Conservation (phyloP, 2,113 vertebrate genomes). For the Lagenorhynchus albirostris region DNA sequence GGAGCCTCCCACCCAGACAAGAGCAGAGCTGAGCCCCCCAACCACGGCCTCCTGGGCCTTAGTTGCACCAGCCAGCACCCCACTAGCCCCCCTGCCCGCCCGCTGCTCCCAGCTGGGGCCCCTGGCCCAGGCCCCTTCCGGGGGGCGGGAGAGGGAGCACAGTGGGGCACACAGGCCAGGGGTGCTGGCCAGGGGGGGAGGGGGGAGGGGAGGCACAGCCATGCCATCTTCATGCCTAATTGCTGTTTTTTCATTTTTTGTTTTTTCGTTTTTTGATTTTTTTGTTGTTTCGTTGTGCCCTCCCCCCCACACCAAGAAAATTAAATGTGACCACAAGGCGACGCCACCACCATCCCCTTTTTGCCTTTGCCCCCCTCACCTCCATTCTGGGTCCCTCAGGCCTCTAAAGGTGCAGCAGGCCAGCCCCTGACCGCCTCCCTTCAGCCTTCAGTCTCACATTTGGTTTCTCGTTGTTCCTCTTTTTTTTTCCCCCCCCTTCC, state of each 20-base stretch:
- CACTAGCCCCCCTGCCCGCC: background rate
- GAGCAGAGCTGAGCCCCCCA: constrained; percentile 16
- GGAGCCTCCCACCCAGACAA: constrained; percentile 8
- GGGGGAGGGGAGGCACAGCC: constrained; percentile 52
- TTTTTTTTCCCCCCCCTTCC: background rate
- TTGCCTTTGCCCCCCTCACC: constrained; percentile 68
- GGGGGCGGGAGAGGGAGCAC: constrained; percentile 56
- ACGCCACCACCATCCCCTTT: constrained; percentile 77
- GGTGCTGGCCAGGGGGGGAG: constrained; percentile 57
- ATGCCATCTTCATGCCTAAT: constrained; percentile 74
- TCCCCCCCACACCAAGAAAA: constrained; percentile 36
- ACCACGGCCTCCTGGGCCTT: constrained; percentile 1
- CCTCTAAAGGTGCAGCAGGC: constrained; percentile 41
- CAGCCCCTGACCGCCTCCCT: background rate
- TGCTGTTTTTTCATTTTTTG: constrained; percentile 61
- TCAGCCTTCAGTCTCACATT: constrained; percentile 49
- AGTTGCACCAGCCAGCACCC: constrained; percentile 38
- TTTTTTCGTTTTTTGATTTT: constrained; percentile 38
- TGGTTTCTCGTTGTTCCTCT: constrained; percentile 61
- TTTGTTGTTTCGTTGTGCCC: constrained; percentile 65
- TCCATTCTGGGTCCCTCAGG: constrained; percentile 79
- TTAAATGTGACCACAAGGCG: constrained; percentile 80
- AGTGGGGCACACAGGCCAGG: constrained; percentile 36
- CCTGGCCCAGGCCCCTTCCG: constrained; percentile 67
- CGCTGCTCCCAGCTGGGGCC: constrained; percentile 39